These are phyloP conservation scores for Plecotus auritus DNA, from an alignment of 2,113 vertebrate genomes.

Conservation along the genomic window DNA sequence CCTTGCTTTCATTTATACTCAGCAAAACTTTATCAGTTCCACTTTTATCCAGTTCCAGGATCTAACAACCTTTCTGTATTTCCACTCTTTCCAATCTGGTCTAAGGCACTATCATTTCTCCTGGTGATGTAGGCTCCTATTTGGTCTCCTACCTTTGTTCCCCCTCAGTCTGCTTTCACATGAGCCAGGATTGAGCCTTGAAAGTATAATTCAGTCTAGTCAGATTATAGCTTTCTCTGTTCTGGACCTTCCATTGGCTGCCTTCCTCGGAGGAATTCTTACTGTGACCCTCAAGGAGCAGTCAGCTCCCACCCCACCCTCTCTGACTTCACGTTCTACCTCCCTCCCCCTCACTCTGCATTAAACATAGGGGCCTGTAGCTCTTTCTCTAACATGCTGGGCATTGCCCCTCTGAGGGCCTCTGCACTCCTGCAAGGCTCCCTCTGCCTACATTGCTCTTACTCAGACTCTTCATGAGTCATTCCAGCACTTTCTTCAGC, in stretches of 20 bases:
- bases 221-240: not conserved
- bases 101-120: not conserved
- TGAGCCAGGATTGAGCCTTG: not conserved
- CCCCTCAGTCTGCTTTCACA: not conserved
- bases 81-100: not conserved
- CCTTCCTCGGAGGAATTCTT: not conserved
- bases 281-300: not conserved
- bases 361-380: fast-evolving
- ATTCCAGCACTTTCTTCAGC: not conserved
- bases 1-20: not conserved
- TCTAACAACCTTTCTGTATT: not conserved
- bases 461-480: not conserved
- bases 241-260: not conserved
- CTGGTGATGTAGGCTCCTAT: not conserved
- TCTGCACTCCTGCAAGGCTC: not conserved
- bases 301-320: not conserved
- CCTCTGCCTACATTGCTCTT: not conserved
- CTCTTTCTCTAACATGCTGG: not conserved
- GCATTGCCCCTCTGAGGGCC: fast-evolving
- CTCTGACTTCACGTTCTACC: not conserved
- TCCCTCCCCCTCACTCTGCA: not conserved
- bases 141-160: not conserved
- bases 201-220: not conserved
- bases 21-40: not conserved
- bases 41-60: not conserved